phyloP scores from a whole-genome alignment of 2,888 invertebrate species.

The Crioceris asparagi region DNA sequence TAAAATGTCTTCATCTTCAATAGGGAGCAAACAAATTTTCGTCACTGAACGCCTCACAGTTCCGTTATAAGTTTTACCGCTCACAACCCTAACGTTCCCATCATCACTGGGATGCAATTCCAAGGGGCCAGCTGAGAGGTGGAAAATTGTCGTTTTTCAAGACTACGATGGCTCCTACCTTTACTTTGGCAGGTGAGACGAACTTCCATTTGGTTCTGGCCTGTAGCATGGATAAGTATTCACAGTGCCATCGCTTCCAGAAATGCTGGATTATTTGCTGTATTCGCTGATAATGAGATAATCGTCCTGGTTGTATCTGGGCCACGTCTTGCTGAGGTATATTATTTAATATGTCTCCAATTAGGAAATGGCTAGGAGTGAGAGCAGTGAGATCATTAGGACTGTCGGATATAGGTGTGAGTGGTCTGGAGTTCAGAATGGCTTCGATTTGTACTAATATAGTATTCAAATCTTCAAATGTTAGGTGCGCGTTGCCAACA shows the following conservation, averaged over 20 bases:
- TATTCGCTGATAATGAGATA: too few relatives aligned
- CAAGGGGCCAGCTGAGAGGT: too few relatives aligned
- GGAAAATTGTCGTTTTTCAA: constrained; percentile 3
- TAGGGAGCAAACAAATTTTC: constrained; percentile 4
- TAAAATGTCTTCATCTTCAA: background rate
- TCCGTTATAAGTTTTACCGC: constrained; percentile 4
- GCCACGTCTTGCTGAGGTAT: too few relatives aligned
- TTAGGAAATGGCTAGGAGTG: constrained; percentile 9
- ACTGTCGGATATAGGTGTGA: constrained; percentile 5
- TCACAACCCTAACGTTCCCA: constrained; percentile 6
- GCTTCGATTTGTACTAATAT: constrained; percentile 8
- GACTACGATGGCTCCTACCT: constrained; percentile 3
- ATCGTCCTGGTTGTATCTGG: too few relatives aligned
- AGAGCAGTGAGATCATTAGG: constrained; percentile 5
- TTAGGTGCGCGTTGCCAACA: constrained; percentile 5
- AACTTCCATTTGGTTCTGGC: constrained; percentile 1
- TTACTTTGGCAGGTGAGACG: too few relatives aligned
- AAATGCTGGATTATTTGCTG: constrained; percentile 8
- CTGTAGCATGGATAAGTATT: too few relatives aligned
- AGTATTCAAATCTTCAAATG: too few relatives aligned
- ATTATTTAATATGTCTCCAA: constrained; percentile 8
- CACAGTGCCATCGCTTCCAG: too few relatives aligned
- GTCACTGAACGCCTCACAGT: constrained; percentile 3
- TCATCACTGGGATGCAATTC: too few relatives aligned
- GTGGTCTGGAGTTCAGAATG: constrained; percentile 9